These are phyloP conservation scores for Aurelia aurita complex sp. Pacific DNA, from an alignment of 30 jellyfish, hydroid and myxozoan species.

Conservation along the genomic window DNA sequence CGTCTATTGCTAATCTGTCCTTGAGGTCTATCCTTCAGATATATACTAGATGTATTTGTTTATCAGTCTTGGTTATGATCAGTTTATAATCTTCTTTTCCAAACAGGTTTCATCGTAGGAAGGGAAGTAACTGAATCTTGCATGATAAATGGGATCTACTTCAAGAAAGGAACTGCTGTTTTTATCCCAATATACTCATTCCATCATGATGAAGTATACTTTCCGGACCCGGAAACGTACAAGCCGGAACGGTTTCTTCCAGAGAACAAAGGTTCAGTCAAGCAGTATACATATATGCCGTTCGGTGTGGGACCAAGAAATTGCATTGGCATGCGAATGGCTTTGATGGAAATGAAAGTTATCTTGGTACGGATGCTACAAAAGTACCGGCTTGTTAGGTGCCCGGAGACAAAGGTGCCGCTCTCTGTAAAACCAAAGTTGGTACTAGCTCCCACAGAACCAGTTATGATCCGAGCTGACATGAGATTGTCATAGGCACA, in stretches of 20 bases:
- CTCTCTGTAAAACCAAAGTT: background rate
- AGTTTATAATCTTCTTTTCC: background rate
- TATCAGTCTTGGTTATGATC: too few relatives aligned
- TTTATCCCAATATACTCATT: constrained; percentile 21
- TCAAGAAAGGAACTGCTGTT: background rate
- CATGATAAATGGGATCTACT: constrained; percentile 7
- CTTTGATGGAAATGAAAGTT: constrained; percentile 23
- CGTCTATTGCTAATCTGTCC: too few relatives aligned
- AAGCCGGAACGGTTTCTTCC: constrained; percentile 15
- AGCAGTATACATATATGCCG: constrained; percentile 8
- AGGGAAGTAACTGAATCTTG: constrained; percentile 9
- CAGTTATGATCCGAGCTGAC: too few relatives aligned
- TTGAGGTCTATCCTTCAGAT: too few relatives aligned
- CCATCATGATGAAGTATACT: constrained; percentile 30
- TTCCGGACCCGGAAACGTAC: constrained; percentile 30
- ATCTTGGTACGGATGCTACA: constrained; percentile 6
- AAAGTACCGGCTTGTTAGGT: constrained; percentile 16
- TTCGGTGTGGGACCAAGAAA: constrained; percentile 48
- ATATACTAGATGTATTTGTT: too few relatives aligned
- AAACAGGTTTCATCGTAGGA: background rate
- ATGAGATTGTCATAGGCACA: too few relatives aligned
- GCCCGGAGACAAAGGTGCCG: constrained; percentile 12
- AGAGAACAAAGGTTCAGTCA: background rate
- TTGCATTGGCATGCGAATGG: constrained; percentile 60
- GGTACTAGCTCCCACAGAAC: too few relatives aligned